phyloP scores from a whole-genome alignment of 1,140 invertebrate species.

The Sinella curviseta region DNA sequence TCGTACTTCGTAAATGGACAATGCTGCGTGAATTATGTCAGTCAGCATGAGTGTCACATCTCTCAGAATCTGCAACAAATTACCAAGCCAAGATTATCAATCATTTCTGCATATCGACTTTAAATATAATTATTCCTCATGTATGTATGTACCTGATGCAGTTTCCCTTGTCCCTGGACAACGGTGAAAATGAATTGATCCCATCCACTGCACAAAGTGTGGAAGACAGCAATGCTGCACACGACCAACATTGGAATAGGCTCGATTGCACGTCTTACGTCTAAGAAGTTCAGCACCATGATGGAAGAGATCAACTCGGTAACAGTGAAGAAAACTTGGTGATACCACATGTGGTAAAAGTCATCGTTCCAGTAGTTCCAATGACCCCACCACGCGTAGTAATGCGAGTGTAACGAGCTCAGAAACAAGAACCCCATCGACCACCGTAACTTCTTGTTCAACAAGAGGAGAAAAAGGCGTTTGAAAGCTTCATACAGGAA shows the following conservation, averaged over 20 bases:
- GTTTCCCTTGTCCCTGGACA: slow-evolving; percentile 66
- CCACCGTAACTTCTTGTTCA: slow-evolving; percentile 61
- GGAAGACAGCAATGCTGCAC: slow-evolving; percentile 67
- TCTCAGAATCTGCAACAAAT: slow-evolving; percentile 33
- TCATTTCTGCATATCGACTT: neutral
- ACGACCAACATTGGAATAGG: slow-evolving; percentile 66
- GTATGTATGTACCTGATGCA: slow-evolving; percentile 55
- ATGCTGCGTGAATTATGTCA: slow-evolving; percentile 34
- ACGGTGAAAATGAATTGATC: slow-evolving; percentile 78
- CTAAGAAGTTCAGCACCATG: slow-evolving; percentile 57
- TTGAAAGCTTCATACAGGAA: slow-evolving; percentile 71
- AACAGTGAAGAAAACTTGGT: slow-evolving; percentile 72
- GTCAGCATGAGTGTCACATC: slow-evolving; percentile 43
- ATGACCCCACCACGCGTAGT: slow-evolving; percentile 81
- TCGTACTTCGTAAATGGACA: slow-evolving; percentile 36
- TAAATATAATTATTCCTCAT: neutral
- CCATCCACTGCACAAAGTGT: slow-evolving; percentile 70
- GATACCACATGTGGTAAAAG: slow-evolving; percentile 73
- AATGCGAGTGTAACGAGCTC: slow-evolving; percentile 74
- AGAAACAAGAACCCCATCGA: slow-evolving; percentile 72
- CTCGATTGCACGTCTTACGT: slow-evolving; percentile 61
- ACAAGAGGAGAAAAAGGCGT: slow-evolving; percentile 62
- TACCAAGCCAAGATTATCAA: neutral
- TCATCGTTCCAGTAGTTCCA: slow-evolving; percentile 81
- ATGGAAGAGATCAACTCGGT: slow-evolving; percentile 72